Evolutionary conservation across 2,888 invertebrate species (phyloP).

Genomic region (Petrophora chlorosata): DNA sequence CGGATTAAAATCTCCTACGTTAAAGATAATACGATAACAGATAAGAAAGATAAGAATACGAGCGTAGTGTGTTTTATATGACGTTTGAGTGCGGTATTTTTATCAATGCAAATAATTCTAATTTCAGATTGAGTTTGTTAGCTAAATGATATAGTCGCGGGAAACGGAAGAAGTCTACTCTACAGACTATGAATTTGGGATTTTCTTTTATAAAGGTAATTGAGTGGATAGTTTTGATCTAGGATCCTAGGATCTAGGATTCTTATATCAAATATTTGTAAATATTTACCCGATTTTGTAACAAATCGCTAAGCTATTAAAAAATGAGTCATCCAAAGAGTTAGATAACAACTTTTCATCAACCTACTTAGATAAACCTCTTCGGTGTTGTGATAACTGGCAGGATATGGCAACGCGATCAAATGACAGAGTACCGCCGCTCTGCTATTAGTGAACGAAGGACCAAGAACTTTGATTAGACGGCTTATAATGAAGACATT

Average conservation of each 20-base stretch:
- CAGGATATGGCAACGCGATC: conserved; percentile 62
- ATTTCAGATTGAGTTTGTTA: conserved; percentile 3
- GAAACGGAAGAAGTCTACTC: too few species aligned
- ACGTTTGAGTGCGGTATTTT: conserved; percentile 29
- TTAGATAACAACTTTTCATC: conserved; percentile 55
- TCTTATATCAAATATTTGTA: conserved; percentile 2
- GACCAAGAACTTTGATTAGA: conserved; percentile 53
- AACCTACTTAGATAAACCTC: conserved; percentile 64
- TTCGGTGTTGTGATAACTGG: conserved; percentile 51
- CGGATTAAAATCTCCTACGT: conserved; percentile 39
- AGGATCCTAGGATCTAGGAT: too few species aligned
- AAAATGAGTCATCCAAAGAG: conserved; percentile 43
- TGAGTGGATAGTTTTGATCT: too few species aligned
- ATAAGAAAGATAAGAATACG: conserved; percentile 28
- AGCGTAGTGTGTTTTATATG: conserved; percentile 19
- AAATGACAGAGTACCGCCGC: conserved; percentile 54
- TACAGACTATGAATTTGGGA: too few species aligned
- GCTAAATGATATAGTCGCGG: too few species aligned
- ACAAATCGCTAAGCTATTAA: conserved; percentile 21
- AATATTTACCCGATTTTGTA: conserved; percentile 23
- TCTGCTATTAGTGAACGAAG: conserved; percentile 41
- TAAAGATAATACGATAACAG: conserved; percentile 26
- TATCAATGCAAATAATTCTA: conserved; percentile 12
- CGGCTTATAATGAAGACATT: conserved; percentile 54
- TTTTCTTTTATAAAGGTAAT: too few species aligned